A percentile compares a stretch with the other conserved stretches of the same genome.
Conservation (phyloP, 2,797 vertebrate species). For the Squalus acanthias region DNA sequence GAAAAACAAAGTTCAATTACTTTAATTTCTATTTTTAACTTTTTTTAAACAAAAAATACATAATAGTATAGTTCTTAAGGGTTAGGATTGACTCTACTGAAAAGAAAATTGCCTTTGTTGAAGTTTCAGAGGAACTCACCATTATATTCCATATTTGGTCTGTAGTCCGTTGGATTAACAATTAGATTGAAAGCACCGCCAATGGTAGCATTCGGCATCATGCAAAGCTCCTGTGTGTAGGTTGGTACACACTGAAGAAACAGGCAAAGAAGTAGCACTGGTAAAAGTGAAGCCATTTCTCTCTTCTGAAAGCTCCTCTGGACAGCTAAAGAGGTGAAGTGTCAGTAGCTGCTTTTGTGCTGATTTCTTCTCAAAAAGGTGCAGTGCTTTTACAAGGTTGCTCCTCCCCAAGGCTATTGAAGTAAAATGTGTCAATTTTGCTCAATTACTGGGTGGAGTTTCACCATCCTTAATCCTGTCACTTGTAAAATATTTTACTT, state of each 20-base stretch:
- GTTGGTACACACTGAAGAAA: neutral
- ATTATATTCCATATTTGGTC: neutral
- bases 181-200: neutral
- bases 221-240: neutral
- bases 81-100: neutral
- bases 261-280: neutral
- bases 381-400: neutral
- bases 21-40: neutral
- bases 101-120: neutral
- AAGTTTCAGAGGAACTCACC: neutral
- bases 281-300: neutral
- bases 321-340: neutral
- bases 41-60: neutral
- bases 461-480: neutral
- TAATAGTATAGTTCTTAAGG: neutral
- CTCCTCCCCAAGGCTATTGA: neutral
- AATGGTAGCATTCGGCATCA: neutral
- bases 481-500: neutral
- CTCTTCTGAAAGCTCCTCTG: no score
- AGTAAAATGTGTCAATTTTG: neutral
- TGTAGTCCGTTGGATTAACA: neutral
- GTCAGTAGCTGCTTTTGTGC: neutral
- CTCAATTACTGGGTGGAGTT: neutral
- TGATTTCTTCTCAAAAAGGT: neutral
- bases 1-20: neutral